Conservation (phyloP, 1,140 invertebrate genomes). For the Macrotrachela quadricornifera region DNA sequence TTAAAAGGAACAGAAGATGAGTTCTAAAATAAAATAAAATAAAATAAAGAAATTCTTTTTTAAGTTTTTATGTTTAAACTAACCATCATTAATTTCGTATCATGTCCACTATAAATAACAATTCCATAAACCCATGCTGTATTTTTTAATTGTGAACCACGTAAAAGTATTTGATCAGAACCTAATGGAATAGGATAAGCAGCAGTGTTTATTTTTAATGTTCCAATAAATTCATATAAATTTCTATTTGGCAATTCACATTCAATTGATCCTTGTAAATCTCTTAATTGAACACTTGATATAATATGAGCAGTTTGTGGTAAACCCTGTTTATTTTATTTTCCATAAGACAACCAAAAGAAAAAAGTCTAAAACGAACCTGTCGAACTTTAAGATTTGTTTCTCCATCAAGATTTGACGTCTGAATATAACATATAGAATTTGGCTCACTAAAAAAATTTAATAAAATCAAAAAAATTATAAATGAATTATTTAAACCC, state of each 20-base stretch:
- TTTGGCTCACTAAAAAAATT: conserved; percentile 59
- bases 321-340: conserved; percentile 36
- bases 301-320: conserved; percentile 48
- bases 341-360: background rate
- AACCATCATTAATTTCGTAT: conserved; percentile 71
- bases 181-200: conserved; percentile 39
- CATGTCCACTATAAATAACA: conserved; percentile 85
- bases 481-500: conserved; percentile 16
- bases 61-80: too few relatives aligned
- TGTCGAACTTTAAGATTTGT: conserved; percentile 86
- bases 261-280: conserved; percentile 49
- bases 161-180: conserved; percentile 62
- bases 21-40: background rate
- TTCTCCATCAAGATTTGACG: conserved; percentile 93
- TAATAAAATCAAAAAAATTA: conserved; percentile 30
- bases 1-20: conserved; percentile 51
- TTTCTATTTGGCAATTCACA: conserved; percentile 85
- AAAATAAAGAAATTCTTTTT: too few relatives aligned
- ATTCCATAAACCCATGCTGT: conserved; percentile 28
- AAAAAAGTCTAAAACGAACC: conserved; percentile 33
- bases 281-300: conserved; percentile 33
- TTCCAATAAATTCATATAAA: conserved; percentile 87
- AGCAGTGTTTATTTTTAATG: conserved; percentile 31
- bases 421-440: conserved; percentile 95
- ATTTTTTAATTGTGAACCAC: conserved; percentile 12